A percentile compares a stretch with the other conserved stretches of the same genome.
Evolutionary conservation across 2,797 vertebrate genomes (phyloP).

Genomic region (Rhincodon typus): DNA sequence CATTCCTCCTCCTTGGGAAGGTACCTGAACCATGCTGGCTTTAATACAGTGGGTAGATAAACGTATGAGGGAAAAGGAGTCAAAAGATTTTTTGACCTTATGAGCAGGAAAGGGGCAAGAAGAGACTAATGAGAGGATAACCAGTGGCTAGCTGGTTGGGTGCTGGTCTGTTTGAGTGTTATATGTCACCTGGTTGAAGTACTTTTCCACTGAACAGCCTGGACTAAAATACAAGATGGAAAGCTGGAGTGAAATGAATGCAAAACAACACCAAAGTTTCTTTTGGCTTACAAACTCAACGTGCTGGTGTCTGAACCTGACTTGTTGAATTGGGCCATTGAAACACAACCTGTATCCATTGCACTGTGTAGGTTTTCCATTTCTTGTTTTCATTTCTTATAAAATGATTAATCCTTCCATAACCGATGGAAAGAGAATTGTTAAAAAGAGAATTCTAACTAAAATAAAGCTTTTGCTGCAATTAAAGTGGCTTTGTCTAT

Average conservation of each 20-base stretch:
- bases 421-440: not conserved
- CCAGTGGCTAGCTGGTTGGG: not conserved
- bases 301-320: not conserved
- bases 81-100: not conserved
- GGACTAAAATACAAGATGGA: not conserved
- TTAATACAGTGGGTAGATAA: not conserved
- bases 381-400: not conserved
- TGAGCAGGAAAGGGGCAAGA: not conserved
- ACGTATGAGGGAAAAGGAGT: not conserved
- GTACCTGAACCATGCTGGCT: not conserved
- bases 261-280: not conserved
- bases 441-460: constrained; percentile 16
- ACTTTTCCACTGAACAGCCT: not conserved
- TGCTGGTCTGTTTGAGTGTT: too few relatives aligned
- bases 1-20: not conserved
- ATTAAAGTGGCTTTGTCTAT: not conserved
- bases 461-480: not conserved
- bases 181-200: not conserved
- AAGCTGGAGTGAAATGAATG: not conserved
- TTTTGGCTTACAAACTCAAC: not conserved
- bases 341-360: not conserved
- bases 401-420: not conserved
- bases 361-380: not conserved
- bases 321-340: not conserved
- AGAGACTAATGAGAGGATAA: not conserved